Evolutionary conservation across 30 jellyfish, hydroid and myxozoan species (phyloP).

Genomic region (Chironex yamaguchii): DNA sequence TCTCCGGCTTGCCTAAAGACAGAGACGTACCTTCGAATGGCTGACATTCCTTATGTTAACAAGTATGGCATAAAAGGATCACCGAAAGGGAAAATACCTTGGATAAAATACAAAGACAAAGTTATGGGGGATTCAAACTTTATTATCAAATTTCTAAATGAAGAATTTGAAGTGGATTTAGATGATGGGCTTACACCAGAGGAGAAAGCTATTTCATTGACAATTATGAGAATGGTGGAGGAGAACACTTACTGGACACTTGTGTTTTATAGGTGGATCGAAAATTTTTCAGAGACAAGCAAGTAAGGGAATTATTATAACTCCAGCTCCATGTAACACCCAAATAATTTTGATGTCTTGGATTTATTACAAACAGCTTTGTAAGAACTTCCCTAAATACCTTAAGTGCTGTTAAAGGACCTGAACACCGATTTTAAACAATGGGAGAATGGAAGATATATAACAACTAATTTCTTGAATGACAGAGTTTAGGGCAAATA

Average conservation of each 20-base stretch:
- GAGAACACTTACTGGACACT: constrained; percentile 62
- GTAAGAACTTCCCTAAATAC: too few species aligned
- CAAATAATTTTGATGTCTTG: too few species aligned
- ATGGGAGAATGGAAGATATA: too few species aligned
- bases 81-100: constrained; percentile 48
- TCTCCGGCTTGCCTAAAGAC: constrained; percentile 39
- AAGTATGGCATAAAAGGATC: constrained; percentile 8
- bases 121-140: constrained; percentile 42
- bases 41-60: constrained; percentile 36
- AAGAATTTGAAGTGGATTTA: constrained; percentile 33
- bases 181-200: constrained; percentile 27
- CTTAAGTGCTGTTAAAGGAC: too few species aligned
- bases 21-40: constrained; percentile 56
- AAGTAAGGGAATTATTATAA: background rate
- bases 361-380: too few species aligned
- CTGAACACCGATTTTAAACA: too few species aligned
- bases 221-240: constrained; percentile 46
- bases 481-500: too few species aligned
- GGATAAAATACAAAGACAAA: constrained; percentile 35
- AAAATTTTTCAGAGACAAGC: constrained; percentile 24
- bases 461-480: too few species aligned
- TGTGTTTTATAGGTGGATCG: constrained; percentile 51
- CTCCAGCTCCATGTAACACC: too few species aligned
- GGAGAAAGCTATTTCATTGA: constrained; percentile 31
- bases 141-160: constrained; percentile 22